phyloP scores from a whole-genome alignment of 2,888 invertebrate species.

The Stratiomys singularior region DNA sequence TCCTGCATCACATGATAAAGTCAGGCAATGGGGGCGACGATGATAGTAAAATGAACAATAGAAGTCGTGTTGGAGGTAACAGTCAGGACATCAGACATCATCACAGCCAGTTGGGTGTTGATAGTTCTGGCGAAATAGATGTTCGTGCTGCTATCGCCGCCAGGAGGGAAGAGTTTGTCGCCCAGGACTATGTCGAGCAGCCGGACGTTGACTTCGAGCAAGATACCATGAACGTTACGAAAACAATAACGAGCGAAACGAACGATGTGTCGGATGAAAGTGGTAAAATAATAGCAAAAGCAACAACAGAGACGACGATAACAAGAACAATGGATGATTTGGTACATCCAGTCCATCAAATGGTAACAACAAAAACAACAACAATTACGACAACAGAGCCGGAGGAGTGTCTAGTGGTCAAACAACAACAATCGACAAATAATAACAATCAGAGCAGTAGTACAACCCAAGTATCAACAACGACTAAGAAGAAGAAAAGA shows the following conservation, averaged over 20 bases:
- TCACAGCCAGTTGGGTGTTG: too few species aligned
- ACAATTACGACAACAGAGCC: slow-evolving; percentile 15
- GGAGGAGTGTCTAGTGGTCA: slow-evolving; percentile 24
- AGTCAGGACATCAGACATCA: not conserved
- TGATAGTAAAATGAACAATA: not conserved
- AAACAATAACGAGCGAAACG: not conserved
- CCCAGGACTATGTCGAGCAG: slow-evolving; percentile 50
- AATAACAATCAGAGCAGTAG: slow-evolving; percentile 14
- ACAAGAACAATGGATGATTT: not conserved
- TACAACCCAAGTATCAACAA: slow-evolving; percentile 36
- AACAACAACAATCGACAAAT: not conserved
- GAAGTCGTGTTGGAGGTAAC: not conserved
- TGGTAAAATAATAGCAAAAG: slow-evolving; percentile 26
- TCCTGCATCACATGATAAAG: slow-evolving; percentile 19
- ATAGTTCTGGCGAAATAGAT: not conserved
- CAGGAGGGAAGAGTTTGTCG: slow-evolving; percentile 45
- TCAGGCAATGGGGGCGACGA: not conserved
- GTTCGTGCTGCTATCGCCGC: not conserved
- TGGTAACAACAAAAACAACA: slow-evolving; percentile 33
- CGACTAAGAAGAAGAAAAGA: slow-evolving; percentile 53
- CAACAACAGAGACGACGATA: slow-evolving; percentile 1
- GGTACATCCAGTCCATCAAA: not conserved
- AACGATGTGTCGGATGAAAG: slow-evolving; percentile 43
- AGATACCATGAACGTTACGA: slow-evolving; percentile 29
- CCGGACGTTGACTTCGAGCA: slow-evolving; percentile 49